Base-by-base conservation (phyloP, 2,113 vertebrate genomes). In the Labeo catla region DNA sequence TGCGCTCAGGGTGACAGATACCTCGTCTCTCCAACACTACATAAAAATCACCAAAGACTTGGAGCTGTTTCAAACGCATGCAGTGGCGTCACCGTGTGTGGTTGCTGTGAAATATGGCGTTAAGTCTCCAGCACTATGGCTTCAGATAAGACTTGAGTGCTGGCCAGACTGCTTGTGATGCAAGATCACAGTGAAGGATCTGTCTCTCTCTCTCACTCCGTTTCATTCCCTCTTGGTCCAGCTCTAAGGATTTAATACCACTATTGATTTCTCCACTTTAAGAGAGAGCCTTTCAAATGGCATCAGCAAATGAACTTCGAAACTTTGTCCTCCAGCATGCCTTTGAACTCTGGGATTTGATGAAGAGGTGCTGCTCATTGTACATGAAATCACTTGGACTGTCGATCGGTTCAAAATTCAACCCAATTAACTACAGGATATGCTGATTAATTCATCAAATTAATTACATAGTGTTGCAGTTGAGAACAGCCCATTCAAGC, bases 1-100 rank as follows among this genome's bases (percentile, higher is more conserved):
- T 90, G 89, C 78, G 39, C 85, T 79, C 39, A 23, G 54, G 88
- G 83, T 73, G 87, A 91, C 70, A 85, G 90, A 87, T 92, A 89
- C 88, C 87, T 36, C 65, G 68, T 72, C 21, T 50, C 84, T 86
- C 63, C 45, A 85, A 76, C 83, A 28, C 87, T 85, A 86, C 15
- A 61, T 61, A 85, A 86, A 28, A 83, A 81, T 74, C 65, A 59
- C 50, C 8, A 6, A 49, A 70, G 8, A 79, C 68, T 66, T 68
- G 59, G 10, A 54, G 8, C 54, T 0, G 12, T 83, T 43, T 82
- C 21, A 63, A 34, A 79, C 12, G 8, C 23, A 78, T 76, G 23
- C 34, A 34, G 54, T 28, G 23, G 76, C 34, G 4, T 47, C 57
- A 50, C 65, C 45, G 10, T 84, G 52, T 66, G 45, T 57, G 34